Percentiles rank a stretch among this genome's conserved stretches.
These are phyloP conservation scores for Mongoloraphidia duomilia DNA, from an alignment of 2,888 invertebrate species.

Conservation along the genomic window DNA sequence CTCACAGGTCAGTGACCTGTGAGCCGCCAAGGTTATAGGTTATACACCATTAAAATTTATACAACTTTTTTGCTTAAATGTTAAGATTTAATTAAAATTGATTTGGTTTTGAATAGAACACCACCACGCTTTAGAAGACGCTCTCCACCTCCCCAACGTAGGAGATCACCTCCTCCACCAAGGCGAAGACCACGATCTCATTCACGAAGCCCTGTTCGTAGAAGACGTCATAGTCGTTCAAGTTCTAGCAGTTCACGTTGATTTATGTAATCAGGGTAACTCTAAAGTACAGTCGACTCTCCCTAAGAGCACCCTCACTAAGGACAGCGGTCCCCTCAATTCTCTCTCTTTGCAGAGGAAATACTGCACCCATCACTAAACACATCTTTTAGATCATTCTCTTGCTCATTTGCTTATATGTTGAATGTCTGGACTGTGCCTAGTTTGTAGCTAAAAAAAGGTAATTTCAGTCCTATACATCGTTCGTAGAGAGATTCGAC, in stretches of 20 bases:
- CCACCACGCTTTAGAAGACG: slow-evolving; percentile 29
- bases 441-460: too few relatives aligned
- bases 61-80: too few relatives aligned
- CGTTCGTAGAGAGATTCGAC: too few relatives aligned
- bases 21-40: too few relatives aligned
- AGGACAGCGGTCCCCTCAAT: too few relatives aligned
- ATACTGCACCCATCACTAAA: too few relatives aligned
- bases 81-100: not conserved
- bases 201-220: slow-evolving; percentile 39
- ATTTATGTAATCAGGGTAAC: not conserved
- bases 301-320: slow-evolving; percentile 1
- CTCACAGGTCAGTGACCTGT: too few relatives aligned
- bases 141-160: slow-evolving; percentile 24
- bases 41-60: too few relatives aligned
- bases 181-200: slow-evolving; percentile 42
- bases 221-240: slow-evolving; percentile 56
- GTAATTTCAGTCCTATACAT: not conserved
- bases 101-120: slow-evolving; percentile 25
- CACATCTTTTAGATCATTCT: too few relatives aligned
- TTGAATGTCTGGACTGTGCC: too few relatives aligned
- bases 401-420: too few relatives aligned
- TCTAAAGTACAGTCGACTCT: slow-evolving; percentile 1
- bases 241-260: slow-evolving; percentile 57
- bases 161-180: slow-evolving; percentile 38
- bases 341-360: too few relatives aligned